A percentile compares a stretch with the other conserved stretches of the same genome.
Conservation (phyloP, 2,797 vertebrate species). For the Simalia tracyae region DNA sequence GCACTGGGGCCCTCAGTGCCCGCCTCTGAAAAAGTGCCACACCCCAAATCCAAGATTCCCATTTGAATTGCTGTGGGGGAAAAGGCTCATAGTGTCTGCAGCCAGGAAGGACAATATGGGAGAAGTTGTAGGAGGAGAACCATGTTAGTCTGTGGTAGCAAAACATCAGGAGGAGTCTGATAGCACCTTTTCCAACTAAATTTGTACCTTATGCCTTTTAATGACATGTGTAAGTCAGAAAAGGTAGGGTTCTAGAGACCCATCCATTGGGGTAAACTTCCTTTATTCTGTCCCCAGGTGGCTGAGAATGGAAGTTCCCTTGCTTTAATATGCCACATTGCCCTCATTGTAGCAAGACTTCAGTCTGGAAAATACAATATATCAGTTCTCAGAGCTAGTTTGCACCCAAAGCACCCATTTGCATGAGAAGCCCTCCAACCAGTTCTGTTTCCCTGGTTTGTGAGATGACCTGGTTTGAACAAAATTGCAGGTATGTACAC, state of each 20-base stretch:
- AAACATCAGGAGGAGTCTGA: not conserved
- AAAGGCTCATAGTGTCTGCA: not conserved
- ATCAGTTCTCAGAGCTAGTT: not conserved
- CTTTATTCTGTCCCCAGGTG: not conserved
- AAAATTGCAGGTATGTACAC: not conserved
- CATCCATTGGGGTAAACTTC: not conserved
- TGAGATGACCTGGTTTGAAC: not conserved
- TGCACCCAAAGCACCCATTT: not conserved
- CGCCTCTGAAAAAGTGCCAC: not conserved
- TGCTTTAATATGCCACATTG: not conserved
- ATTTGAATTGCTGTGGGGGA: not conserved
- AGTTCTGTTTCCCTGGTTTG: not conserved
- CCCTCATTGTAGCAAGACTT: not conserved
- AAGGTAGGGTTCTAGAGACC: not conserved
- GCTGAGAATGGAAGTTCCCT: not conserved
- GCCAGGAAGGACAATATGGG: not conserved
- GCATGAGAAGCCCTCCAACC: not conserved
- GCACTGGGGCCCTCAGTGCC: not conserved
- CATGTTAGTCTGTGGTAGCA: not conserved
- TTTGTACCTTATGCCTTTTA: not conserved
- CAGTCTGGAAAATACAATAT: not conserved
- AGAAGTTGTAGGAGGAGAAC: not conserved
- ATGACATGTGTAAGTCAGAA: not conserved
- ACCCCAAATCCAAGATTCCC: not conserved
- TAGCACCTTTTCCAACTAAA: not conserved